phyloP scores from a whole-genome alignment of 2,113 vertebrate genomes.

The Hippocampus comes region DNA sequence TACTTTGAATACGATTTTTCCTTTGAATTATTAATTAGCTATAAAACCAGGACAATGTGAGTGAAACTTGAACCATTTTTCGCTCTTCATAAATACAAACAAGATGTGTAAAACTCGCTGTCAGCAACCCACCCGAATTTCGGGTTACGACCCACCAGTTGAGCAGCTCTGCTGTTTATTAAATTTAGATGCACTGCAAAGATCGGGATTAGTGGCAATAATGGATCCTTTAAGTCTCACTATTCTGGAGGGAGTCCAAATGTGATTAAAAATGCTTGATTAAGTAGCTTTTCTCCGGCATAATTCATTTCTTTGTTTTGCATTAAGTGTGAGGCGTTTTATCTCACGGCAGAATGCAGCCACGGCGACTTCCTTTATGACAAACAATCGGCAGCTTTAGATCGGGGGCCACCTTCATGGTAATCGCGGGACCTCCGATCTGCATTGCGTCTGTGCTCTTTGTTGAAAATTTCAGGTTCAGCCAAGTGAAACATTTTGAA shows the following conservation, averaged over 20 bases:
- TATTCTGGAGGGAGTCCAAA: background rate
- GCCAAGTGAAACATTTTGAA: conserved; percentile 46
- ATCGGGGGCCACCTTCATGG: conserved; percentile 50
- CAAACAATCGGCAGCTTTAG: conserved; percentile 51
- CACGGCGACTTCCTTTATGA: conserved; percentile 25
- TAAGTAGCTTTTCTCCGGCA: conserved; percentile 29
- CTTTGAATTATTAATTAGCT: background rate
- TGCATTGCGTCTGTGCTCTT: conserved; percentile 30
- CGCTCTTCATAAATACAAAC: background rate
- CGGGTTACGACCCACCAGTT: background rate
- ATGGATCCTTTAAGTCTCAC: conserved; percentile 13
- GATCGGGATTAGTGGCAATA: conserved; percentile 7
- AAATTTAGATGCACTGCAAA: background rate
- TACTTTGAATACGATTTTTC: background rate
- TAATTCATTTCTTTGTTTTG: conserved; percentile 44
- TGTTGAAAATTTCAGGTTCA: conserved; percentile 44
- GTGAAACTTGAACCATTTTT: background rate
- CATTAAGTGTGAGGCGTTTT: conserved; percentile 50
- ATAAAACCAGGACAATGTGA: background rate
- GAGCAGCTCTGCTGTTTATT: background rate
- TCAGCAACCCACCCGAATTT: background rate
- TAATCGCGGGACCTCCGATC: conserved; percentile 38
- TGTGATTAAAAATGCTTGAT: conserved; percentile 9
- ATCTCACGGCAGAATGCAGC: conserved; percentile 43
- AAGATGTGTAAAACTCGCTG: background rate